phyloP scores from a whole-genome alignment of 2,113 vertebrate genomes.

The Dipodomys spectabilis region DNA sequence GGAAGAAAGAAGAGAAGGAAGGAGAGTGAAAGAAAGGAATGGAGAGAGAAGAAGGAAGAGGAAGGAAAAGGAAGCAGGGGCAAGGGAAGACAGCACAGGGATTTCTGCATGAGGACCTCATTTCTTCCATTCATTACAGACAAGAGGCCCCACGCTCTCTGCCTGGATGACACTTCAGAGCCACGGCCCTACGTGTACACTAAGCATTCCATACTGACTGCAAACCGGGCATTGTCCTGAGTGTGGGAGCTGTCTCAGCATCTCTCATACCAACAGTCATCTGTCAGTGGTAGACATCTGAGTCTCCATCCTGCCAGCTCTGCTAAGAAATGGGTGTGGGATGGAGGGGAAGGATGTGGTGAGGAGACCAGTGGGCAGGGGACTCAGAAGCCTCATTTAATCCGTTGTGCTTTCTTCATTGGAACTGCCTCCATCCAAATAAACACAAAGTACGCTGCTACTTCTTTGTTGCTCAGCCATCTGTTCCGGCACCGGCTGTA shows the following conservation, averaged over 20 bases:
- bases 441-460: background rate
- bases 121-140: background rate
- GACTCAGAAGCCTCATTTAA: background rate
- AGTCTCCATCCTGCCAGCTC: background rate
- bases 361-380: background rate
- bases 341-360: fast-evolving
- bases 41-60: background rate
- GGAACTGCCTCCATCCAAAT: constrained; percentile 14
- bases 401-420: background rate
- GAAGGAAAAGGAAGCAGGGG: no score
- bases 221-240: background rate
- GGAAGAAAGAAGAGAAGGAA: background rate
- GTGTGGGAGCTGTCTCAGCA: fast-evolving
- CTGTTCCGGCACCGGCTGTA: background rate
- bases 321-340: background rate
- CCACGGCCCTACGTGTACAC: background rate
- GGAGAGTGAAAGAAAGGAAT: background rate
- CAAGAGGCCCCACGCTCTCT: background rate
- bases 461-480: background rate
- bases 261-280: background rate
- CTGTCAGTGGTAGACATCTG: background rate
- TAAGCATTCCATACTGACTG: background rate
- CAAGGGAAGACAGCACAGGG: background rate
- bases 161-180: background rate
- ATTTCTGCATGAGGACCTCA: background rate